phyloP scores from a whole-genome alignment of 2,113 vertebrate genomes.

The Apus apus region DNA sequence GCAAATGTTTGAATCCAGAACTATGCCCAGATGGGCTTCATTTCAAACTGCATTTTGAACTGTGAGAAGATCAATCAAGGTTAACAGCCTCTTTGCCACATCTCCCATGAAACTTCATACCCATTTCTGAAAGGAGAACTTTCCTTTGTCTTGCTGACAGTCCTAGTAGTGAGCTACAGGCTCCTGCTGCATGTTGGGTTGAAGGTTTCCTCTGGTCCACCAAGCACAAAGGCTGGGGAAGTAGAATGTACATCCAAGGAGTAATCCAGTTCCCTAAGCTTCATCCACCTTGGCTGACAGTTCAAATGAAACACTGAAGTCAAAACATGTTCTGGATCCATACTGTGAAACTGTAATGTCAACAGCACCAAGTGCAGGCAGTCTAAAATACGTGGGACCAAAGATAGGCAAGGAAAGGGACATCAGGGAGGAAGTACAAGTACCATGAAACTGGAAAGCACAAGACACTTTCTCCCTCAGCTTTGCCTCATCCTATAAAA shows the following conservation, averaged over 20 bases:
- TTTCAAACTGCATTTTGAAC: slow-evolving; percentile 17
- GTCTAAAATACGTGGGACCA: neutral
- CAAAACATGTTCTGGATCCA: neutral
- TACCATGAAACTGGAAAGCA: neutral
- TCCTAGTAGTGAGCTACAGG: neutral
- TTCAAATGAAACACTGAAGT: neutral
- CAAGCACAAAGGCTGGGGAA: neutral
- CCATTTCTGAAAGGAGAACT: neutral
- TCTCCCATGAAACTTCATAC: neutral
- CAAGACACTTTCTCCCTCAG: neutral
- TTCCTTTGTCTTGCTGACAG: neutral
- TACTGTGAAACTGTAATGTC: neutral
- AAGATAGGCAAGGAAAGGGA: neutral
- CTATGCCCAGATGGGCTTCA: neutral
- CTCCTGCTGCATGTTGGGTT: neutral
- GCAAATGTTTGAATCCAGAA: neutral
- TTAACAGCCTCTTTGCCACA: neutral
- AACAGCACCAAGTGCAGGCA: neutral
- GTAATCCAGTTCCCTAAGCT: neutral
- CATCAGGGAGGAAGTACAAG: neutral
- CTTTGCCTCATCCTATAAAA: neutral
- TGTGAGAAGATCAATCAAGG: neutral
- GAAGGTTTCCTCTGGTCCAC: neutral
- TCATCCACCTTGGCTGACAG: neutral
- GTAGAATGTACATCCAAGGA: neutral